Conservation (phyloP, 2,888 invertebrate species). For the Acleris sparsana region DNA sequence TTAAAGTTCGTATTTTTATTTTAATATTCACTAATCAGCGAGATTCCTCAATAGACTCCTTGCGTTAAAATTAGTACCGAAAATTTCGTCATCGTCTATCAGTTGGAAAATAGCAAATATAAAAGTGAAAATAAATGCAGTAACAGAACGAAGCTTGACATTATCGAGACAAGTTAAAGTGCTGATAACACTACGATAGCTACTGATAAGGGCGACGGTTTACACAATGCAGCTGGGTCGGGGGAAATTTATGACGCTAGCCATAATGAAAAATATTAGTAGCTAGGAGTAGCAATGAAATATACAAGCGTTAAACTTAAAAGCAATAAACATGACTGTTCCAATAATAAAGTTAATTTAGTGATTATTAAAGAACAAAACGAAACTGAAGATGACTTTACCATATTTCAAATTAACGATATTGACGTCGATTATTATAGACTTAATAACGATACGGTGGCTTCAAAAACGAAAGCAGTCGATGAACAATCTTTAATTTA, state of each 20-base stretch:
- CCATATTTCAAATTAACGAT: conserved; percentile 10
- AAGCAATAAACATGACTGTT: not conserved
- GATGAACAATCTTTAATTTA: conserved; percentile 25
- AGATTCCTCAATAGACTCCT: too few relatives aligned
- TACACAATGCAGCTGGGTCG: conserved; percentile 3
- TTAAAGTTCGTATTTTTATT: too few relatives aligned
- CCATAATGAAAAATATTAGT: not conserved
- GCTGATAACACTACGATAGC: conserved; percentile 45
- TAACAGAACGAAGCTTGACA: conserved; percentile 41
- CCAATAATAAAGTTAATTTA: conserved; percentile 17
- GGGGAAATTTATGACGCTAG: not conserved
- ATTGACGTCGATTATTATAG: conserved; percentile 21
- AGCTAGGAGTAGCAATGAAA: conserved; percentile 1
- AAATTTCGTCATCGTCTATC: too few relatives aligned
- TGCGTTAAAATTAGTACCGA: too few relatives aligned
- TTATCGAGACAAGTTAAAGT: conserved; percentile 49
- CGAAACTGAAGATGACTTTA: conserved; percentile 5
- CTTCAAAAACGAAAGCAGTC: conserved; percentile 35
- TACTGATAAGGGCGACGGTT: conserved; percentile 35
- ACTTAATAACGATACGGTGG: conserved; percentile 28
- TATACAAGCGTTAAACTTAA: not conserved
- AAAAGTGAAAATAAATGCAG: conserved; percentile 20
- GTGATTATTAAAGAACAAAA: conserved; percentile 1
- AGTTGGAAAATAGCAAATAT: too few relatives aligned
- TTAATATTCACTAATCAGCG: too few relatives aligned